Conservation (phyloP, 2,888 invertebrate genomes). For the Erebia palarica region DNA sequence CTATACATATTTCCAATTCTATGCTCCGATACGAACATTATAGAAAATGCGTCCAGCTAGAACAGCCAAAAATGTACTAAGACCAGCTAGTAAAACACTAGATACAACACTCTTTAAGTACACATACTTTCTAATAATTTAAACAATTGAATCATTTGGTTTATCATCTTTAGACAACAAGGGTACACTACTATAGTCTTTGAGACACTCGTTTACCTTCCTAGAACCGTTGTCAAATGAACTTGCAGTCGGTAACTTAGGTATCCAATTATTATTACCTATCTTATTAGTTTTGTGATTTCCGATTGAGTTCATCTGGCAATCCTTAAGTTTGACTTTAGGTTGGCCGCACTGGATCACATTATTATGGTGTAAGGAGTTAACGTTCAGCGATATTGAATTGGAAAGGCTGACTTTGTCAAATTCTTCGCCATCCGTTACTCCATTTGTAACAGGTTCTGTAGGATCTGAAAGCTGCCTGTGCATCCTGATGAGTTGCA, state of each 20-base stretch:
- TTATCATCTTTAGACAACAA: slow-evolving; percentile 71
- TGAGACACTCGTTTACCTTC: slow-evolving; percentile 64
- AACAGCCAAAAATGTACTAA: not conserved
- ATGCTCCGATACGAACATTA: not conserved
- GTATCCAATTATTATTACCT: slow-evolving; percentile 79
- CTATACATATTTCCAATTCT: not conserved
- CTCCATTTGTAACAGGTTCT: slow-evolving; percentile 67
- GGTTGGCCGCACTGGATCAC: slow-evolving; percentile 61
- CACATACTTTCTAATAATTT: slow-evolving; percentile 37
- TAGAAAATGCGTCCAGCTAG: too few relatives aligned
- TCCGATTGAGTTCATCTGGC: slow-evolving; percentile 59
- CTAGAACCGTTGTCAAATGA: slow-evolving; percentile 73
- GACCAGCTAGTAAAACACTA: not conserved
- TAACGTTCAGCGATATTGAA: slow-evolving; percentile 69
- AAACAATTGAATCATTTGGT: slow-evolving; percentile 74
- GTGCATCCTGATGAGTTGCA: slow-evolving; percentile 66
- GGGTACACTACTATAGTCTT: slow-evolving; percentile 78
- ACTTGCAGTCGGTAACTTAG: slow-evolving; percentile 71
- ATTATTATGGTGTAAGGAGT: slow-evolving; percentile 66
- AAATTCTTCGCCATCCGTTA: slow-evolving; percentile 53
- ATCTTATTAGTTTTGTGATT: slow-evolving; percentile 69
- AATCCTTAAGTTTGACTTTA: slow-evolving; percentile 71
- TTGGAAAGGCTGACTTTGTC: slow-evolving; percentile 67
- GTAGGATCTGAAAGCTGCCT: slow-evolving; percentile 68
- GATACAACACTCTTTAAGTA: slow-evolving; percentile 2